These are phyloP conservation scores for Chiridota heheva DNA, from an alignment of 35 echinoderm and acorn worm genomes.

Conservation along the genomic window DNA sequence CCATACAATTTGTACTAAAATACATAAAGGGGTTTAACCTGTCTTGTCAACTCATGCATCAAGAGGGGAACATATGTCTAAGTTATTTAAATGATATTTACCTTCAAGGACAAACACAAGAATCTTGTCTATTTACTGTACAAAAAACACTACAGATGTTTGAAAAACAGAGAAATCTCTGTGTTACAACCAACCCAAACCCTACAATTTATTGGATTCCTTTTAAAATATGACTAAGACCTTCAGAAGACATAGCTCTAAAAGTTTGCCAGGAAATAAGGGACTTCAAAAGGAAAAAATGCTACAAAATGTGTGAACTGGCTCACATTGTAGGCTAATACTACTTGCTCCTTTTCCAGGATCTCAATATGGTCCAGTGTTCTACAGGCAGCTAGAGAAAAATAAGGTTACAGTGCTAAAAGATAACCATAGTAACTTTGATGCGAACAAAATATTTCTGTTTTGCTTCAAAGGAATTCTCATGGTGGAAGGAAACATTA, in stretches of 20 bases:
- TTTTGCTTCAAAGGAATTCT: neutral
- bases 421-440: neutral
- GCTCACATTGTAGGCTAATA: neutral
- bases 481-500: too few relatives aligned
- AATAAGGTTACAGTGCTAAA: neutral
- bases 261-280: neutral
- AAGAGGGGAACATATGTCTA: neutral
- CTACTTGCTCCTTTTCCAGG: neutral
- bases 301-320: neutral
- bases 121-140: neutral
- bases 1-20: slow-evolving; percentile 35
- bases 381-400: neutral
- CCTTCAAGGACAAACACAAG: neutral
- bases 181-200: neutral
- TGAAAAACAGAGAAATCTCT: neutral
- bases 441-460: neutral
- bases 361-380: neutral
- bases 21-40: slow-evolving; percentile 33
- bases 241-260: neutral
- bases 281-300: neutral
- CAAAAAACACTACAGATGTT: neutral
- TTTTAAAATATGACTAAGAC: too few relatives aligned
- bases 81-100: neutral
- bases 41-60: neutral
- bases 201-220: neutral